These are phyloP conservation scores for Aphelocoma californica DNA, from an alignment of 2,797 vertebrate species.

Conservation along the genomic window DNA sequence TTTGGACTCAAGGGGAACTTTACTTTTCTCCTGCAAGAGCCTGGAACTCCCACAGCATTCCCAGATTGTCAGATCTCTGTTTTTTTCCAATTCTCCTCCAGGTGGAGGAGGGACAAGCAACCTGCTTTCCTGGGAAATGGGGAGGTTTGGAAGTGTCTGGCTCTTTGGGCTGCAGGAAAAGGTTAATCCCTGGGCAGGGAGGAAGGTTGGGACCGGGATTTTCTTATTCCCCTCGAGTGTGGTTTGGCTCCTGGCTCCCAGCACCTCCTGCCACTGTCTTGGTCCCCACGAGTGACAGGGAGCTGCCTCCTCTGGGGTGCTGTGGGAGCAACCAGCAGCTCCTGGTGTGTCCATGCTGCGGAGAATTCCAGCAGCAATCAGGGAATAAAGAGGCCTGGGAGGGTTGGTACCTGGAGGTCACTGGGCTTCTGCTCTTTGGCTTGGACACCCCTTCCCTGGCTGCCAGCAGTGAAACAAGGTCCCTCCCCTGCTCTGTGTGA, in stretches of 20 bases:
- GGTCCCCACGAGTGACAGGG: rapidly evolving
- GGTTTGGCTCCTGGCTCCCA: not conserved
- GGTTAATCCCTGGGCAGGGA: not conserved
- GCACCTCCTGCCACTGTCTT: not conserved
- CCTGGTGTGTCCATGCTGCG: not conserved
- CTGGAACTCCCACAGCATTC: not conserved
- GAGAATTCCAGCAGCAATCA: not conserved
- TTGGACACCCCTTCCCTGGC: not conserved
- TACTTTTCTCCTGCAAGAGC: not conserved
- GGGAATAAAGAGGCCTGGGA: not conserved
- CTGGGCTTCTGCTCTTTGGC: not conserved
- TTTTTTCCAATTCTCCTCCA: not conserved
- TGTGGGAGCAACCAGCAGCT: not conserved
- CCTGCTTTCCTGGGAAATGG: no score
- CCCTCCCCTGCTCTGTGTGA: not conserved
- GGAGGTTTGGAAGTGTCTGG: not conserved
- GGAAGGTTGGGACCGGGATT: not conserved
- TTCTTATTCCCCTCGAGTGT: not conserved
- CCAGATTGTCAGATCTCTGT: not conserved
- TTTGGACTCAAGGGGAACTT: not conserved
- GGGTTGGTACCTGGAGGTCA: not conserved
- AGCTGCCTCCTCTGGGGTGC: not conserved
- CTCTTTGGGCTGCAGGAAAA: not conserved
- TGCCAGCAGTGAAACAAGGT: not conserved
- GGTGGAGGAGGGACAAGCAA: not conserved